Base-by-base conservation (phyloP, 2,888 invertebrate genomes). In the Calliopum simillimum region DNA sequence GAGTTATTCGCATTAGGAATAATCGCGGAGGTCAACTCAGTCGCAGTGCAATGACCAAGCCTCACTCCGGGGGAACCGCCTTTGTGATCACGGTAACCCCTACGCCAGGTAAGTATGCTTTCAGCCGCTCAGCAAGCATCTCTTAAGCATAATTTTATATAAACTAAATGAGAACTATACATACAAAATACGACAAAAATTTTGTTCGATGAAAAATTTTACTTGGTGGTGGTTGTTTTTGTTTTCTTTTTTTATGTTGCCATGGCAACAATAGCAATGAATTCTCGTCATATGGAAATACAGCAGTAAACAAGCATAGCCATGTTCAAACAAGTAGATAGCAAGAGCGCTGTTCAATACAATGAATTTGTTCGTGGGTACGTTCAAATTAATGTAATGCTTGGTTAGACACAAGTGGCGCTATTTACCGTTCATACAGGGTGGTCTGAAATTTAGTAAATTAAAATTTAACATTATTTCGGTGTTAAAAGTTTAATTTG, bases 1-100 rank as follows among this genome's bases (percentile, higher is more conserved):
- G 90, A 91, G 90, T 89, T 90, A 89, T 88, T 89, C 90, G 88
- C 90, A 89, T 91, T 90, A 90, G 90, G 89, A 89, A 88, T 89
- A 90, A 90, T 91, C 91, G 91, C 91, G 73, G 73, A 66, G 71
- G 73, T 73, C 70, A 65, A 61, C 47, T 41, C 55, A 41, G 8
- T 44, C 65, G 56, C 68, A 64, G 79, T 79, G 79, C 79, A 79
- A 79, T 79, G 78, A 72, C 70, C 76, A 74, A 76, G 78, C 76
- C 79, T 79, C 79, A 73, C 79, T 76, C 76, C 77, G 79, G 77
- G 77, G 79, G 79, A 79, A 79, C 79, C 79, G 79, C 79, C 79
- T 79, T 79, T 55, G 58, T 79, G 79, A 79, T 79, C 79, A 79
- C 78, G 79, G 79, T 79, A 78, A 75, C 79, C 79, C 77, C 79